Conservation (phyloP, 2,797 vertebrate species). For the Gadopsis marmoratus region DNA sequence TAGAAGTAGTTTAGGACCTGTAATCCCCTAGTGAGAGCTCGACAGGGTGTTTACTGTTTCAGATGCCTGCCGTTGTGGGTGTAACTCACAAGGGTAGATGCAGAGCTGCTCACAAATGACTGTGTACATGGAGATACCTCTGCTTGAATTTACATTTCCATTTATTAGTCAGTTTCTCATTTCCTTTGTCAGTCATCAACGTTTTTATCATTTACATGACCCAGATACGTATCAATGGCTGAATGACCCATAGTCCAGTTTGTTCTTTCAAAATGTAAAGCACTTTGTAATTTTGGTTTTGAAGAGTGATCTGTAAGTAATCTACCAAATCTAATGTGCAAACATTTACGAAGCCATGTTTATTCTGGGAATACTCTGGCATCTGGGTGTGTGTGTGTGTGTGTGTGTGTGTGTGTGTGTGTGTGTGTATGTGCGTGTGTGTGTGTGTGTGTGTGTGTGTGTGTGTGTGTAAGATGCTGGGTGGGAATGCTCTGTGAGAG, state of each 20-base stretch:
- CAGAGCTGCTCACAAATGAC: not conserved
- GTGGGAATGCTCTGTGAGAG: slow-evolving; percentile 28
- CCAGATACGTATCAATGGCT: not conserved
- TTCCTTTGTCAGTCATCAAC: not conserved
- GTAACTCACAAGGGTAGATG: slow-evolving; percentile 3
- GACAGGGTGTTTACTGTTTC: not conserved
- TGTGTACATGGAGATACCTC: not conserved
- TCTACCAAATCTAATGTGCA: not conserved
- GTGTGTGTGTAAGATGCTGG: slow-evolving; percentile 30
- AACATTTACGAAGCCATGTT: slow-evolving; percentile 21
- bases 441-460: too few relatives aligned
- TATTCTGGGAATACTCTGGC: slow-evolving; percentile 45
- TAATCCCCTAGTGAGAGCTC: slow-evolving; percentile 1
- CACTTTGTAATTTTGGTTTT: not conserved
- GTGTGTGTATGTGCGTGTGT: too few relatives aligned
- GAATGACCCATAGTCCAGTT: not conserved
- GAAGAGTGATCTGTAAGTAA: not conserved
- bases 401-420: too few relatives aligned
- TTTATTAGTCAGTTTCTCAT: not conserved
- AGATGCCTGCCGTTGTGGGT: not conserved
- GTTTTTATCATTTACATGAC: not conserved
- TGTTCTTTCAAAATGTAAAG: slow-evolving; percentile 5
- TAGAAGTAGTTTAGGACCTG: not conserved
- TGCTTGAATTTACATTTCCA: not conserved
- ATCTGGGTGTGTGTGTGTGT: slow-evolving; percentile 38